Evolutionary conservation across 2,797 vertebrate species (phyloP).

Genomic region (Lemur catta): DNA sequence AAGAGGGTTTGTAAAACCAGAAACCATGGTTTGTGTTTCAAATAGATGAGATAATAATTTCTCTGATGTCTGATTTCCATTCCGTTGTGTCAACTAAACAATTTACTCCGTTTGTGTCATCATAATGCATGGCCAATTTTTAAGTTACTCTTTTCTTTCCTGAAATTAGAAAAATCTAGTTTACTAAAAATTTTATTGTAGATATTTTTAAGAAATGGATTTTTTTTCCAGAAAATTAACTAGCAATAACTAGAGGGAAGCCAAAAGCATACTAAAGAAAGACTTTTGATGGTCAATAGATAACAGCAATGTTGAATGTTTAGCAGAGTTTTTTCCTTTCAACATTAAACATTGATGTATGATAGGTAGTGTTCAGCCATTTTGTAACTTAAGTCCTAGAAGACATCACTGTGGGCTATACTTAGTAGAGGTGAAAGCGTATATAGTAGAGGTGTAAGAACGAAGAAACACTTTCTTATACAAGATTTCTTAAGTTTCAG

Average conservation of each 20-base stretch:
- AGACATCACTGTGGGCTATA: not conserved
- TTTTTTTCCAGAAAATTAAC: not conserved
- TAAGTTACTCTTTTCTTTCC: not conserved
- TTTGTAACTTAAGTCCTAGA: not conserved
- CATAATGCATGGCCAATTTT: not conserved
- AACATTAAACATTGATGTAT: not conserved
- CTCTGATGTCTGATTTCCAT: not conserved
- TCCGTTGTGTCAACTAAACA: not conserved
- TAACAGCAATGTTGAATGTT: not conserved
- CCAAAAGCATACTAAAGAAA: not conserved
- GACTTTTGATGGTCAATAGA: not conserved
- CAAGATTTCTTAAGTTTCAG: conserved; percentile 47
- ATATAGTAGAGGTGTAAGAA: not conserved
- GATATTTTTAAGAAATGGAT: not conserved
- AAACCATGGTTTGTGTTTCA: not conserved
- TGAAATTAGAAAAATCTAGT: not conserved
- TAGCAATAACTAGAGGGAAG: not conserved
- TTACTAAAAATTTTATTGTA: not conserved
- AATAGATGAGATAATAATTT: not conserved
- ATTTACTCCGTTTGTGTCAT: not conserved
- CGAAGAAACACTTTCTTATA: conserved; percentile 49
- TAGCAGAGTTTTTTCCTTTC: not conserved
- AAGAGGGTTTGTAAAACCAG: not conserved
- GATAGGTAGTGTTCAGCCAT: not conserved
- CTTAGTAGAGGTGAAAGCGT: not conserved